A percentile compares a stretch with the other conserved stretches of the same genome.
phyloP scores from a whole-genome alignment of 2,888 invertebrate genomes.

The Pardosa pseudoannulata region DNA sequence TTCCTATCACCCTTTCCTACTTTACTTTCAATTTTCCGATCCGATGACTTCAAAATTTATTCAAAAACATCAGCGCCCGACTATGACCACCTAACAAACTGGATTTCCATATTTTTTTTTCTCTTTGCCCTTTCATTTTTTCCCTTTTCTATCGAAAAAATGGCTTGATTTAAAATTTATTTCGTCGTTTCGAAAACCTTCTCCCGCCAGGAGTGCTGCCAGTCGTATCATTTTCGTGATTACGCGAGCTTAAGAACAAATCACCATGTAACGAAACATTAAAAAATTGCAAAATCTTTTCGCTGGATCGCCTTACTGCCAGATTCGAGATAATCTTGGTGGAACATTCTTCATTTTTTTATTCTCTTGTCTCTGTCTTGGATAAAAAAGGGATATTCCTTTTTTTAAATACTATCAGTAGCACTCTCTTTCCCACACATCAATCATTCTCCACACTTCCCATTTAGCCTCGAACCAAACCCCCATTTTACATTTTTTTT shows the following conservation, averaged over 20 bases:
- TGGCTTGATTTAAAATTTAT: neutral
- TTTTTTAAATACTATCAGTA: slow-evolving; percentile 6
- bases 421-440: slow-evolving; percentile 39
- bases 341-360: neutral
- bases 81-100: neutral
- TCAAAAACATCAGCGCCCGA: neutral
- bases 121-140: too few species aligned
- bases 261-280: neutral
- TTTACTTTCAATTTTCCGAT: neutral
- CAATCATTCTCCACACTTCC: slow-evolving; percentile 38
- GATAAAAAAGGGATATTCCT: neutral
- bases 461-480: slow-evolving; percentile 26
- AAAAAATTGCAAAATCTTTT: neutral
- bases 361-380: neutral
- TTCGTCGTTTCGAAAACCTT: neutral
- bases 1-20: neutral
- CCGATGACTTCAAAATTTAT: neutral
- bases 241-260: neutral
- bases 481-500: slow-evolving; percentile 21
- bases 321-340: neutral
- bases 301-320: neutral
- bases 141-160: too few species aligned
- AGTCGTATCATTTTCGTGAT: neutral
- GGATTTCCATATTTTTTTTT: too few species aligned
- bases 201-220: neutral